A percentile compares a stretch with the other conserved stretches of the same genome.
These are phyloP conservation scores for Notocelia uddmanniana DNA, from an alignment of 2,888 invertebrate genomes.

Conservation along the genomic window DNA sequence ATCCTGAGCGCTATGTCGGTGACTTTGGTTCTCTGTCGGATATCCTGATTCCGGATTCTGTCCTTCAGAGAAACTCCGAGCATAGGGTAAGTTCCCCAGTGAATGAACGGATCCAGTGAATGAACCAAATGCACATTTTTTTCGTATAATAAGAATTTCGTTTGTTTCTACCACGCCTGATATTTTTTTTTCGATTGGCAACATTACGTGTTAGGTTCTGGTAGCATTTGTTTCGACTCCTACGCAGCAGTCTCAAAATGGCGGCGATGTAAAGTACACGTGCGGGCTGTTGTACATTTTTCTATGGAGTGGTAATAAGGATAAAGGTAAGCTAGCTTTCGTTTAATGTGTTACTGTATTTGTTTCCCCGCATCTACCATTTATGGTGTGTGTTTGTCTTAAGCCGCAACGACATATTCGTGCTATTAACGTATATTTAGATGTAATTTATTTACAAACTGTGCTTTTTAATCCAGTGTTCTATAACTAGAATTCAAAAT, in stretches of 20 bases:
- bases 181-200: not conserved
- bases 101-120: no score
- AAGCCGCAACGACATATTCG: no score
- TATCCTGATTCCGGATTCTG: no score
- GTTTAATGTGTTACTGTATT: slow-evolving; percentile 2
- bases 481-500: slow-evolving; percentile 1
- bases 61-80: no score
- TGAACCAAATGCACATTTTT: not conserved
- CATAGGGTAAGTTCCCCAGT: no score
- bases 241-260: not conserved
- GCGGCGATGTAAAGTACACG: not conserved
- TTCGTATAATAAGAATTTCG: not conserved
- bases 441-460: not conserved
- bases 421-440: not conserved
- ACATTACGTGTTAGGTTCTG: not conserved
- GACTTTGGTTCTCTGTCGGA: no score
- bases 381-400: not conserved
- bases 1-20: no score
- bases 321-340: not conserved
- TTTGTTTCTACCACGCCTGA: not conserved
- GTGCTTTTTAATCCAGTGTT: not conserved
- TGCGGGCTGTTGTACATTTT: not conserved
- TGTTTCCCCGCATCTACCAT: not conserved
- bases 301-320: not conserved
- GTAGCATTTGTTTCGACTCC: not conserved